Percentiles rank a stretch among this genome's conserved stretches.
phyloP scores from a whole-genome alignment of 2,113 vertebrate genomes.

The Zapornia atra region DNA sequence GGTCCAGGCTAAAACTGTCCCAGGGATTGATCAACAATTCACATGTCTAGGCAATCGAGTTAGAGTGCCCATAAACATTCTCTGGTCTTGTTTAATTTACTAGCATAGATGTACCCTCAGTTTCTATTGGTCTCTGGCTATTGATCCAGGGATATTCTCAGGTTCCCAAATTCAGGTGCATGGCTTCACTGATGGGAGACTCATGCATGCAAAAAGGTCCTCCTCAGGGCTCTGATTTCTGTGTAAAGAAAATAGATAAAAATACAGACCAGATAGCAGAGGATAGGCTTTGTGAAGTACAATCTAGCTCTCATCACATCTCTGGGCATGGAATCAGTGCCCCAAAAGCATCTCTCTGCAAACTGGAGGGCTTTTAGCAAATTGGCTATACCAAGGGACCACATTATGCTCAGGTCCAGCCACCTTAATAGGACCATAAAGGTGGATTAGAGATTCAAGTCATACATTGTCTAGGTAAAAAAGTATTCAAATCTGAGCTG shows the following conservation, averaged over 20 bases:
- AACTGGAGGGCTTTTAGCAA: neutral
- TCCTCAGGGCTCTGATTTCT: neutral
- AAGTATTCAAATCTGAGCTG: neutral
- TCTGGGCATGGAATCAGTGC: neutral
- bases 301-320: neutral
- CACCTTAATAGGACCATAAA: neutral
- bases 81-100: neutral
- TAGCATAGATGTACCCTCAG: neutral
- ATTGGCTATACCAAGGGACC: neutral
- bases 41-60: fast-evolving
- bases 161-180: neutral
- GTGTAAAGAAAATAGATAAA: neutral
- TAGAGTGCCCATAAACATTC: neutral
- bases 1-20: neutral
- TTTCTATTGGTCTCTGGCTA: neutral
- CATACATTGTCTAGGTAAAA: neutral
- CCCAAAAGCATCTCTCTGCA: neutral
- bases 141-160: neutral
- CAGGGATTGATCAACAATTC: neutral
- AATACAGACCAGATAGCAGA: neutral
- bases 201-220: neutral
- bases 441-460: neutral
- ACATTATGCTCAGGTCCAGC: neutral
- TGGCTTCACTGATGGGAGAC: neutral
- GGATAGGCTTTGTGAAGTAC: neutral